Conservation (phyloP, 2,113 vertebrate genomes). For the Pelusios castaneus region DNA sequence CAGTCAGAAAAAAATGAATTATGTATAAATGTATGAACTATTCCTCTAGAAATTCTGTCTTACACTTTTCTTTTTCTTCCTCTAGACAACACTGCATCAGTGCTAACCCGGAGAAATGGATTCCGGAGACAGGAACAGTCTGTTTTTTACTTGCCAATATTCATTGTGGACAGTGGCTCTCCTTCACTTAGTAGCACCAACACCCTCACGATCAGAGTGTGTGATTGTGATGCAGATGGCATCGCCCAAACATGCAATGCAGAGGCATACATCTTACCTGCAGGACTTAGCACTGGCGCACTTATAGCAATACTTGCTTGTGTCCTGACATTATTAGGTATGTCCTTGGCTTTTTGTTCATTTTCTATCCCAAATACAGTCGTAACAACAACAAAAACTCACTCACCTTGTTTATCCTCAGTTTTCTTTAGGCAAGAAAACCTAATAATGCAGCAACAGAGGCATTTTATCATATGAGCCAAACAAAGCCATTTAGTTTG, state of each 20-base stretch:
- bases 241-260: constrained; percentile 91
- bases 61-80: not conserved
- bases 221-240: constrained; percentile 89
- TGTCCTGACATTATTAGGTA: constrained; percentile 92
- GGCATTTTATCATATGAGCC: not conserved
- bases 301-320: constrained; percentile 94
- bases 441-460: not conserved
- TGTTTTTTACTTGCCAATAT: constrained; percentile 89
- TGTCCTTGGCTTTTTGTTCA: constrained; percentile 40
- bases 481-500: not conserved
- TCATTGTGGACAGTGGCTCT: constrained; percentile 93
- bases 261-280: constrained; percentile 88
- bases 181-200: constrained; percentile 96
- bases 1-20: not conserved
- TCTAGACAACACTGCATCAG: constrained; percentile 93
- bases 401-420: not conserved
- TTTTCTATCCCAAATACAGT: not conserved
- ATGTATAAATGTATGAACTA: not conserved
- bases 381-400: accelerated
- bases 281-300: constrained; percentile 93
- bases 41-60: not conserved
- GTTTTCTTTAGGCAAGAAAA: not conserved
- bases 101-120: constrained; percentile 88
- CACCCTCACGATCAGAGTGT: constrained; percentile 92
- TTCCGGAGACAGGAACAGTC: constrained; percentile 91